A percentile compares a stretch with the other conserved stretches of the same genome.
Conservation (phyloP, 2,113 vertebrate genomes). For the Melanotaenia duboulayi region DNA sequence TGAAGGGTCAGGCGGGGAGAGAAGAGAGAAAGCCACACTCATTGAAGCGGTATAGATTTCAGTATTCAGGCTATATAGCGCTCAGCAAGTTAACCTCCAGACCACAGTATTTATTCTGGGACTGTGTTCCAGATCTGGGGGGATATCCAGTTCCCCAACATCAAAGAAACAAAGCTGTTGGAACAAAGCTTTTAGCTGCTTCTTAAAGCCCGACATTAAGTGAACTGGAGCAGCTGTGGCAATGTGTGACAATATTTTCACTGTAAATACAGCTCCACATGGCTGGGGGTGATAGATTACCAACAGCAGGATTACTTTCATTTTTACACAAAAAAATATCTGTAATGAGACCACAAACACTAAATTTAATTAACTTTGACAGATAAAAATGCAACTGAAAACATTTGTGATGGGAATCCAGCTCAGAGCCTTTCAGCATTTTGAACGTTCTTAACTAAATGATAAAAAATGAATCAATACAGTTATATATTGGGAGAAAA, state of each 20-base stretch:
- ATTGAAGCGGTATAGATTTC: slow-evolving; percentile 75
- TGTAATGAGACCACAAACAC: slow-evolving; percentile 7
- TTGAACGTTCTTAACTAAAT: not conserved
- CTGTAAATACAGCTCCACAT: slow-evolving; percentile 69
- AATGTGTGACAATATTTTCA: slow-evolving; percentile 77
- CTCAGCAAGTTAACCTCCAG: slow-evolving; percentile 75
- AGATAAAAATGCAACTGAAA: not conserved
- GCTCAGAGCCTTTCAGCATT: not conserved
- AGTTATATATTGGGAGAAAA: not conserved
- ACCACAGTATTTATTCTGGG: slow-evolving; percentile 79
- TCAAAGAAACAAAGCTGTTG: slow-evolving; percentile 73
- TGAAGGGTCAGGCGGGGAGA: slow-evolving; percentile 39
- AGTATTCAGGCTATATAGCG: slow-evolving; percentile 64
- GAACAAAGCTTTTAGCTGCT: slow-evolving; percentile 77
- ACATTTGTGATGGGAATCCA: not conserved
- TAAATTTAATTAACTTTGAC: not conserved
- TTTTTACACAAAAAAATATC: slow-evolving; percentile 9
- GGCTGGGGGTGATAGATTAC: slow-evolving; percentile 45
- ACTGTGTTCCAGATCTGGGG: slow-evolving; percentile 76
- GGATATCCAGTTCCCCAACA: slow-evolving; percentile 70
- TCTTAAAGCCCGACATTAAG: slow-evolving; percentile 71
- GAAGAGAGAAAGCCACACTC: slow-evolving; percentile 48
- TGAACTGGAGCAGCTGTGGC: slow-evolving; percentile 74
- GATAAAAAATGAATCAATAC: not conserved
- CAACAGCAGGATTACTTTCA: slow-evolving; percentile 29